Conservation (phyloP, 1,140 invertebrate species). For the Lamellibrachia luymesi region DNA sequence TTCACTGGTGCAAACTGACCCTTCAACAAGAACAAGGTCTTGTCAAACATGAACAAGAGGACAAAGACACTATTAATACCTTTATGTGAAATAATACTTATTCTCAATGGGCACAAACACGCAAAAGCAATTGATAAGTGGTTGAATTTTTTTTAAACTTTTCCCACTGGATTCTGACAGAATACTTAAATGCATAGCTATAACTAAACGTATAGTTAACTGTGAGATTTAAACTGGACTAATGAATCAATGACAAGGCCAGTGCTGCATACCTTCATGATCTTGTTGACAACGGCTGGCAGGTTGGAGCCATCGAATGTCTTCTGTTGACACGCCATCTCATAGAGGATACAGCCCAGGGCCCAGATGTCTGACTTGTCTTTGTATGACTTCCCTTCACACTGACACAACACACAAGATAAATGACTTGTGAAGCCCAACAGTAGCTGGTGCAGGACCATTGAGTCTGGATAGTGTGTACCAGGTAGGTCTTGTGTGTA, state of each 20-base stretch:
- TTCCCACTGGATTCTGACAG: no score
- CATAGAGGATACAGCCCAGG: conserved; percentile 76
- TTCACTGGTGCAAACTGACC: conserved; percentile 64
- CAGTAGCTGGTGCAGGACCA: neutral
- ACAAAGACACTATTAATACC: neutral
- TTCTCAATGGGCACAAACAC: no score
- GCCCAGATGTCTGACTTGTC: conserved; percentile 82
- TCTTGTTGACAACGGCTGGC: conserved; percentile 75
- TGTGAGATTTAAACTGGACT: neutral
- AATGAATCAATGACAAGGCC: neutral
- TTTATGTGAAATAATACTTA: no score
- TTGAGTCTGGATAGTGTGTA: neutral
- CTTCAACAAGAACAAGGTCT: conserved; percentile 35
- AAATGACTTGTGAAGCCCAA: neutral
- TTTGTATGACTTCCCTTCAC: conserved; percentile 75
- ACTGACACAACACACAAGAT: conserved; percentile 57
- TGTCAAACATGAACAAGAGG: neutral
- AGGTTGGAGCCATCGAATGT: conserved; percentile 77
- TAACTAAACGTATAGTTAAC: neutral
- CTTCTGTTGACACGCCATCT: conserved; percentile 76
- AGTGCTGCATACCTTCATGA: conserved; percentile 64
- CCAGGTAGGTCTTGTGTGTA: conserved; percentile 29
- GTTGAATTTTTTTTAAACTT: no score
- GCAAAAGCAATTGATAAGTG: no score
- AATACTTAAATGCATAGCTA: no score